phyloP scores from a whole-genome alignment of 2,888 invertebrate species.

The Athalia cordata region DNA sequence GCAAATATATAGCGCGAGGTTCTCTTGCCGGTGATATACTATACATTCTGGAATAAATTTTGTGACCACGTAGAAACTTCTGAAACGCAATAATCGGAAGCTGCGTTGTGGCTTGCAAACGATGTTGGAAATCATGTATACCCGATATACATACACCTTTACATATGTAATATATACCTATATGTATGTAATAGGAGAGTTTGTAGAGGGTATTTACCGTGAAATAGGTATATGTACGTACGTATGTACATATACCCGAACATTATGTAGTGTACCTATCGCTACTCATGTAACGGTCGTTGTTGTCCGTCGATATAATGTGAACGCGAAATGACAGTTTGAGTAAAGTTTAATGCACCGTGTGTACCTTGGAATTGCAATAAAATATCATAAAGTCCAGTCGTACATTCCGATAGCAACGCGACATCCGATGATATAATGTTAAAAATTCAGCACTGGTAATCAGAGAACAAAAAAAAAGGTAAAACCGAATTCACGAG shows the following conservation, averaged over 20 bases:
- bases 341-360: conserved; percentile 29
- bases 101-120: not conserved
- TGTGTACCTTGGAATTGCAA: not conserved
- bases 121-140: not conserved
- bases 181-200: no score
- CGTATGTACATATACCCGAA: not conserved
- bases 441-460: no score
- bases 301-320: conserved; percentile 15
- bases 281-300: not conserved
- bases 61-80: conserved; percentile 1
- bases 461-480: no score
- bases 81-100: conserved; percentile 27
- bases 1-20: no score
- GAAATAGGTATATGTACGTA: no score
- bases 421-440: not conserved
- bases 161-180: no score
- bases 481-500: no score
- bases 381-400: not conserved
- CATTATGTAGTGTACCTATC: not conserved
- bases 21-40: no score
- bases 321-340: conserved; percentile 29
- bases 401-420: no score
- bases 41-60: not conserved
- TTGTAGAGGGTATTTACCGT: no score
- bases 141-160: no score